Evolutionary conservation across 2,113 vertebrate genomes (phyloP).

Genomic region (Hemicordylus capensis): DNA sequence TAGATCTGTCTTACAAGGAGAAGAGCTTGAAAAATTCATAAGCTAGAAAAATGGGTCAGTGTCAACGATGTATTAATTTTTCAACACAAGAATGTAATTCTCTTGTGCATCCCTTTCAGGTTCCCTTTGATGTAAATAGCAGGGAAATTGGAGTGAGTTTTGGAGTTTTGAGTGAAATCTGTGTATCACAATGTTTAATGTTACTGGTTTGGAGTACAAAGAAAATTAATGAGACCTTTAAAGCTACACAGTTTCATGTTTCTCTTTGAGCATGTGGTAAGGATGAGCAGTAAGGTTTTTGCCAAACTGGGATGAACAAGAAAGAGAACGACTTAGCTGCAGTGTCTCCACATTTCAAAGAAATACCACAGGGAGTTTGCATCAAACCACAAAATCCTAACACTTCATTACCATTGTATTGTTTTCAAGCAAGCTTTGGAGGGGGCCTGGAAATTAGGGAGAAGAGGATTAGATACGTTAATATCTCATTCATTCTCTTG

Average conservation of each 20-base stretch:
- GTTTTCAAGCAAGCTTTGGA: slow-evolving; percentile 49
- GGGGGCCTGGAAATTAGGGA: slow-evolving; percentile 15
- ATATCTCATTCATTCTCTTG: slow-evolving; percentile 33
- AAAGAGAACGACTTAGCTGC: slow-evolving; percentile 53
- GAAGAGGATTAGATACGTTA: neutral
- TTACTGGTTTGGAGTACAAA: slow-evolving; percentile 68
- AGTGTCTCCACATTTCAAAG: slow-evolving; percentile 68
- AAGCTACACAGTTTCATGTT: slow-evolving; percentile 71
- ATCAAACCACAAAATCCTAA: slow-evolving; percentile 54
- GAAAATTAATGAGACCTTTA: slow-evolving; percentile 77
- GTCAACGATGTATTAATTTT: slow-evolving; percentile 78
- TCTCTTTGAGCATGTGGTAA: slow-evolving; percentile 66
- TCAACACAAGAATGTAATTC: slow-evolving; percentile 70
- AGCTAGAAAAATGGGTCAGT: slow-evolving; percentile 75
- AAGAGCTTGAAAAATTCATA: slow-evolving; percentile 71
- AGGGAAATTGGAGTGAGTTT: slow-evolving; percentile 55
- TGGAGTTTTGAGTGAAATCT: slow-evolving; percentile 65
- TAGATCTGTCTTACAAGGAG: slow-evolving; percentile 54
- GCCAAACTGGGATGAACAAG: slow-evolving; percentile 69
- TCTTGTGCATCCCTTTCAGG: slow-evolving; percentile 47
- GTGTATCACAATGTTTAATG: slow-evolving; percentile 67
- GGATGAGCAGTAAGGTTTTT: slow-evolving; percentile 53
- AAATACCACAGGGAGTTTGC: slow-evolving; percentile 63
- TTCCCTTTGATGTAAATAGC: slow-evolving; percentile 77
- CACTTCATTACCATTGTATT: slow-evolving; percentile 56